These are phyloP conservation scores for Pollicipes pollicipes DNA, from an alignment of 1,140 invertebrate genomes.

Conservation along the genomic window DNA sequence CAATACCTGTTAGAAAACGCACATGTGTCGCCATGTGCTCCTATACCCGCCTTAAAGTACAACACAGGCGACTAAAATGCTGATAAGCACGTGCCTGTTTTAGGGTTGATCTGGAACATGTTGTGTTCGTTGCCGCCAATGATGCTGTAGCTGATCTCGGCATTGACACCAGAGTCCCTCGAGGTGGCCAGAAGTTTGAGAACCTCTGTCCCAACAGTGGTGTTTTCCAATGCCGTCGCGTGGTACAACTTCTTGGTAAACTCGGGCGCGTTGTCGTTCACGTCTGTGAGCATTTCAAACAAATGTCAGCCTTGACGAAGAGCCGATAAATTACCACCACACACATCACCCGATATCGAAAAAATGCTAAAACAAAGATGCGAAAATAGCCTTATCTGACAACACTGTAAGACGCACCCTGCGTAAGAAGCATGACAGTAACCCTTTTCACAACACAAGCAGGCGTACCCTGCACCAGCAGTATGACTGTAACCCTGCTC, in stretches of 20 bases:
- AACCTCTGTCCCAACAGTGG: slow-evolving; percentile 53
- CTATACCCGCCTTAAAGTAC: background rate
- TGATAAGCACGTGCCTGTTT: slow-evolving; percentile 31
- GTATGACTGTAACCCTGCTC: too few species aligned
- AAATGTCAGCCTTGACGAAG: too few species aligned
- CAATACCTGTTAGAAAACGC: too few species aligned
- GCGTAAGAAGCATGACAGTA: too few species aligned
- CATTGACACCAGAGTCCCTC: slow-evolving; percentile 82
- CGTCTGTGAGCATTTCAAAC: too few species aligned
- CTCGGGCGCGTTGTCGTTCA: slow-evolving; percentile 87
- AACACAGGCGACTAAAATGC: slow-evolving; percentile 12
- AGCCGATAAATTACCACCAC: too few species aligned
- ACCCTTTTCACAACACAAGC: too few species aligned
- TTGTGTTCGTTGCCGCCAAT: slow-evolving; percentile 72
- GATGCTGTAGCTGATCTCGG: slow-evolving; percentile 74
- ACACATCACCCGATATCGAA: background rate
- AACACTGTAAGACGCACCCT: too few species aligned
- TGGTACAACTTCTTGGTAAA: slow-evolving; percentile 60
- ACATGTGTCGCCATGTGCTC: too few species aligned
- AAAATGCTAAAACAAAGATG: background rate
- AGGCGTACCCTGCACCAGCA: too few species aligned
- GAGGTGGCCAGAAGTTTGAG: slow-evolving; percentile 69
- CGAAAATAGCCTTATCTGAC: background rate
- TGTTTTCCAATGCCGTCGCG: slow-evolving; percentile 47
- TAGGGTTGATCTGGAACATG: slow-evolving; percentile 57